A percentile compares a stretch with the other conserved stretches of the same genome.
Conservation (phyloP, 2,113 vertebrate genomes). For the Sceloporus tristichus region DNA sequence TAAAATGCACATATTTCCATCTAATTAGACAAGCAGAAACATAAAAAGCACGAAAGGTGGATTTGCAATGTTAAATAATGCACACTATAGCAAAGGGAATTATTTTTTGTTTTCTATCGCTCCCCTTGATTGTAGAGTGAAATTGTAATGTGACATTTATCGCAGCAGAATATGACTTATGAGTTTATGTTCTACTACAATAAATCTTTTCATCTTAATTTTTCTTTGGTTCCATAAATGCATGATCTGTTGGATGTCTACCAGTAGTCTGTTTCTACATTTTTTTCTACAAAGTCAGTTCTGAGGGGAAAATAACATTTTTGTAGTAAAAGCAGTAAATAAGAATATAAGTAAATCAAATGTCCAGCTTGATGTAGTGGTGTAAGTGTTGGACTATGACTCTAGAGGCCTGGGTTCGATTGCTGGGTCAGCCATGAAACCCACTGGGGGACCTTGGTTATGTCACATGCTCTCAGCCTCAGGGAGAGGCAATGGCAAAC, state of each 20-base stretch:
- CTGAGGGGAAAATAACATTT: neutral
- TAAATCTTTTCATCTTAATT: neutral
- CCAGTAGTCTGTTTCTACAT: neutral
- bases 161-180: neutral
- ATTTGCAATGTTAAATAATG: neutral
- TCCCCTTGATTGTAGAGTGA: neutral
- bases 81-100: neutral
- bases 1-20: neutral
- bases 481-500: too few species aligned
- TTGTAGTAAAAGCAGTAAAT: neutral
- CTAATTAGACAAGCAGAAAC: slow-evolving; percentile 13
- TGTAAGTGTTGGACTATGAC: too few species aligned
- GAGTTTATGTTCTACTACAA: neutral
- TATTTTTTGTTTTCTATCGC: neutral
- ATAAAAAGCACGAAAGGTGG: neutral
- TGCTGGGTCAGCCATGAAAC: too few species aligned
- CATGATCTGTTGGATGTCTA: neutral
- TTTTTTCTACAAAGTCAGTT: neutral
- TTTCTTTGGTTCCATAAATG: neutral
- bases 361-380: neutral
- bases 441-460: too few species aligned
- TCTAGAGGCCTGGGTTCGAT: too few species aligned
- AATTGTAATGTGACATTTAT: neutral
- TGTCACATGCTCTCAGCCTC: too few species aligned
- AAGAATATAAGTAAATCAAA: neutral